These are phyloP conservation scores for Amphiura filiformis DNA, from an alignment of 35 echinoderm and acorn worm species.

Conservation along the genomic window DNA sequence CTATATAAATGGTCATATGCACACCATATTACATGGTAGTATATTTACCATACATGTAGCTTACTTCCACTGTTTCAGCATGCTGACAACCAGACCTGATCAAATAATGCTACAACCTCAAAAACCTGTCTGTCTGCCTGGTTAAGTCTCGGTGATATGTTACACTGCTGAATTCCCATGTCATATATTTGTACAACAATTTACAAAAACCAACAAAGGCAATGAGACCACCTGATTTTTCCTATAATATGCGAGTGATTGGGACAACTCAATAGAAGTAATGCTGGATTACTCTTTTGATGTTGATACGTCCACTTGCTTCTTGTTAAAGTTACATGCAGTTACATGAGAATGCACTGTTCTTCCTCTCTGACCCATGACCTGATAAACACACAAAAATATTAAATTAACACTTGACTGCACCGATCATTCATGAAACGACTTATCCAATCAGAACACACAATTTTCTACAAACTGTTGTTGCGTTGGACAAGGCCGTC, in stretches of 20 bases:
- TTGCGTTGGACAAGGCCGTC: constrained; percentile 31
- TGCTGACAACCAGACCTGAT: not conserved
- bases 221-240: not conserved
- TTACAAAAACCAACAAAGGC: not conserved
- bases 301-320: not conserved
- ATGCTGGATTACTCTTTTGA: not conserved
- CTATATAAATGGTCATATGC: no score
- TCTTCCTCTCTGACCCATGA: not conserved
- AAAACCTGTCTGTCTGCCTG: not conserved
- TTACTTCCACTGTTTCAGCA: not conserved
- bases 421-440: no score
- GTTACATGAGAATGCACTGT: no score
- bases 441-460: constrained; percentile 39
- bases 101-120: not conserved
- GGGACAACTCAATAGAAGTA: not conserved
- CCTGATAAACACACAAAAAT: not conserved
- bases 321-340: not conserved
- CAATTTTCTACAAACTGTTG: constrained; percentile 43
- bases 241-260: no score
- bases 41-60: not conserved
- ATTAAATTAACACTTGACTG: no score
- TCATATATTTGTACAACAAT: not conserved
- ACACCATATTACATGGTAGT: not conserved
- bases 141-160: not conserved
- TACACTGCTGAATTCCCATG: not conserved